These are phyloP conservation scores for Pempheris klunzingeri DNA, from an alignment of 2,797 vertebrate genomes.

Conservation along the genomic window DNA sequence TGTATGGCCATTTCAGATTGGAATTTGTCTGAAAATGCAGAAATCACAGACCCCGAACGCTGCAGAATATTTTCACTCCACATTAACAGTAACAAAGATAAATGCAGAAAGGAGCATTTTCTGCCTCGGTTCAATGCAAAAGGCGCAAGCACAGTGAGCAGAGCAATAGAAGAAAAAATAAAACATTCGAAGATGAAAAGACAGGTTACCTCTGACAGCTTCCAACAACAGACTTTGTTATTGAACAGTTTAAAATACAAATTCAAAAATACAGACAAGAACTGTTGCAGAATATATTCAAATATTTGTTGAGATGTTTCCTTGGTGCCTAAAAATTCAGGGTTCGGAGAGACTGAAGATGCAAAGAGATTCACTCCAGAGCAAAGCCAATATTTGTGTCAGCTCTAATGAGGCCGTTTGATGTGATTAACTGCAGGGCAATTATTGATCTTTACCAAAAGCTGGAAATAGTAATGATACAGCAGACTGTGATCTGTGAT, in stretches of 20 bases:
- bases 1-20: conserved; percentile 32
- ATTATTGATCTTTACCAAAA: conserved; percentile 73
- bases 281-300: neutral
- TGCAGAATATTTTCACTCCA: neutral
- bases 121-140: conserved; percentile 15
- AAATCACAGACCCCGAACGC: conserved; percentile 31
- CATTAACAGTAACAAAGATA: conserved; percentile 10
- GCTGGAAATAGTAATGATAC: conserved; percentile 37
- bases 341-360: conserved; percentile 14
- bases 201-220: neutral
- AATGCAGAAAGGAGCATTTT: conserved; percentile 3
- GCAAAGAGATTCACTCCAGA: conserved; percentile 32
- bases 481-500: conserved; percentile 19
- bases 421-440: conserved; percentile 78
- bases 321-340: neutral
- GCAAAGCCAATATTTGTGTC: conserved; percentile 47
- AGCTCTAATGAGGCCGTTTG: conserved; percentile 71
- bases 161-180: conserved; percentile 1
- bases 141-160: neutral
- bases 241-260: neutral
- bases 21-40: conserved; percentile 7
- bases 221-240: neutral
- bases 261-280: neutral
- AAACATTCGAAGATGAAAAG: conserved; percentile 43
- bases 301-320: conserved; percentile 9